Percentiles rank a stretch among this genome's conserved stretches.
Evolutionary conservation across 1,140 invertebrate species (phyloP).

Genomic region (Heliconius eleuchia): DNA sequence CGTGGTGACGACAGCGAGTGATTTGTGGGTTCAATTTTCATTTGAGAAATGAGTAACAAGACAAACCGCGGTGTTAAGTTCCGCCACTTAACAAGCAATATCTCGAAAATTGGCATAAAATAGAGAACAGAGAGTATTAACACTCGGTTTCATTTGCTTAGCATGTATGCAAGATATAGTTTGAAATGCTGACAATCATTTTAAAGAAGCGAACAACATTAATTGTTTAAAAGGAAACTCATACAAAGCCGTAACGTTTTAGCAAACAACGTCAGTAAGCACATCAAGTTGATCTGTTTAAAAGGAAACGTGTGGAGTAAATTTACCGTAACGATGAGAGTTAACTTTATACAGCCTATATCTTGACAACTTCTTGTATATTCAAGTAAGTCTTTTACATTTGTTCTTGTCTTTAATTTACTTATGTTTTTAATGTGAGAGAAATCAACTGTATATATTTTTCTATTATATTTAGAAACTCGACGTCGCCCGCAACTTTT

Average conservation of each 20-base stretch:
- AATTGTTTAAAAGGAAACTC: slow-evolving; percentile 1
- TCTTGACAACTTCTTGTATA: not conserved
- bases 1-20: too few relatives aligned
- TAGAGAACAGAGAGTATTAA: too few relatives aligned
- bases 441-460: not conserved
- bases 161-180: too few relatives aligned
- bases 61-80: too few relatives aligned
- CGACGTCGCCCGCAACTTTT: too few relatives aligned
- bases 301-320: slow-evolving; percentile 3
- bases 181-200: not conserved
- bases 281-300: slow-evolving; percentile 10
- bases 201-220: not conserved
- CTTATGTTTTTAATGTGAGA: not conserved
- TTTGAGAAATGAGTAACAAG: too few relatives aligned
- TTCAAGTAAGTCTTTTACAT: not conserved
- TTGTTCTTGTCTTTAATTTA: not conserved
- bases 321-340: slow-evolving; percentile 3
- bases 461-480: too few relatives aligned
- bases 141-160: too few relatives aligned
- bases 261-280: not conserved
- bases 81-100: too few relatives aligned
- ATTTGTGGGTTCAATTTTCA: too few relatives aligned
- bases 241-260: slow-evolving; percentile 2
- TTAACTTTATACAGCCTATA: slow-evolving; percentile 2
- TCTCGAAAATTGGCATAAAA: too few relatives aligned